Percentiles rank a stretch among this genome's conserved stretches.
Conservation (phyloP, 2,797 vertebrate genomes). For the Sciurus carolinensis region DNA sequence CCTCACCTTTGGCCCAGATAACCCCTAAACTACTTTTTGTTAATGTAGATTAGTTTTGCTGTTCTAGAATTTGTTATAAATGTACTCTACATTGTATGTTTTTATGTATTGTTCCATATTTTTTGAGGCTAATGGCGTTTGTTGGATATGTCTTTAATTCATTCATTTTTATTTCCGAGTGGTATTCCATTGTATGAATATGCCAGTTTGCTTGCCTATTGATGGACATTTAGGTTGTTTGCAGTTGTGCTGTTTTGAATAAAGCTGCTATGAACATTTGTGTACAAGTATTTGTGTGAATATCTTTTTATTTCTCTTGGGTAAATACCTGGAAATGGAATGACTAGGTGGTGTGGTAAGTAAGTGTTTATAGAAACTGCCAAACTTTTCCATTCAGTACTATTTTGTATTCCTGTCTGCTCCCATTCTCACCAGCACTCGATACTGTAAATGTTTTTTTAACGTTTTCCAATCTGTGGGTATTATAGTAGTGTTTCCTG, state of each 20-base stretch:
- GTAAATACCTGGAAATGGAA: background rate
- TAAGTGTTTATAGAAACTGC: background rate
- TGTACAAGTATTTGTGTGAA: background rate
- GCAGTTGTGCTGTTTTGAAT: background rate
- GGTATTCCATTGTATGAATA: background rate
- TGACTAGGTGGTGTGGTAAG: background rate
- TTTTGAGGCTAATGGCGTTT: background rate
- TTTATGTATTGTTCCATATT: background rate
- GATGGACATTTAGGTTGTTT: background rate
- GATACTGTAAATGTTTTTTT: conserved; percentile 26
- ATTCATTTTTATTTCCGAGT: background rate
- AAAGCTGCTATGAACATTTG: background rate
- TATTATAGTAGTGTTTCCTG: conserved; percentile 1
- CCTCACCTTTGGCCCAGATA: background rate
- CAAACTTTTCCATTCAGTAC: background rate
- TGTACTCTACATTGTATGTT: background rate
- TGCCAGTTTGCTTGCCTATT: background rate
- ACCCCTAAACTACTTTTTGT: background rate
- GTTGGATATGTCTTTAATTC: background rate
- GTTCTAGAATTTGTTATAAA: background rate
- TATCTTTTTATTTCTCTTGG: conserved; percentile 59
- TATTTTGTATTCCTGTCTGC: background rate
- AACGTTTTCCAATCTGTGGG: background rate
- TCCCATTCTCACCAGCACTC: background rate
- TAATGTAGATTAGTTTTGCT: background rate